Base-by-base conservation (phyloP, 2,113 vertebrate species). In the Tylochromis polylepis region DNA sequence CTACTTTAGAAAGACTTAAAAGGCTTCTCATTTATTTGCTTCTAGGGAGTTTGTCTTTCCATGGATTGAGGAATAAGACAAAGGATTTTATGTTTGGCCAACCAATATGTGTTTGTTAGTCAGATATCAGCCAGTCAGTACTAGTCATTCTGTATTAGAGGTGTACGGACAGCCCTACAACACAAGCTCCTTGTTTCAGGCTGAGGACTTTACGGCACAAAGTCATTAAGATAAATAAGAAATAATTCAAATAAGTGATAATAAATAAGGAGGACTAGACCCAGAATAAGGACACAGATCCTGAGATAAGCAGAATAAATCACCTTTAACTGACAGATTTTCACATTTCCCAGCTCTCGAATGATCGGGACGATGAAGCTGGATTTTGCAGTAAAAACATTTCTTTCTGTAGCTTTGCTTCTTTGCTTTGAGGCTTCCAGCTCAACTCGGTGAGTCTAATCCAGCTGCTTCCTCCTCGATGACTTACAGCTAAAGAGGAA, bases 401-500 rank as follows among this genome's bases (percentile, higher is more conserved):
- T 29, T 59, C 0, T 80, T 36, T 43, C 14, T 58, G 14, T 3
- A 4, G 11, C 16, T 57, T 1, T 31, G 59, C 7, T 14, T 34
- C 31, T 46, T 20, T 22, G 27, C 46, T 41, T 20, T 16, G 58
- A 53, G 43, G 12, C 55, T 53, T 55, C 11, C 65, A 72, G 36
- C 51, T 82, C 46, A 22, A 38, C 9, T 16, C 38, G 10, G 56
- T 38, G 57, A 16, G 53, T 67, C 38, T 72, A 16, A 65, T 34
- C 5, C 7, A 82, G 75, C 67, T 18, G 53, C 67, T 53, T 53
- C 75, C 18, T 51, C 27, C 79, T 85, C 4, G 5, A 80, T 34
- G 78, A 86, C 57, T 65, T 57, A 18, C 51, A 83, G 57, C 78
- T 57, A 11, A 15, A 27, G 27, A 77, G 59, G 34, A 57, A 22